Conservation (phyloP, 1,140 invertebrate species). For the Drosophila lini region DNA sequence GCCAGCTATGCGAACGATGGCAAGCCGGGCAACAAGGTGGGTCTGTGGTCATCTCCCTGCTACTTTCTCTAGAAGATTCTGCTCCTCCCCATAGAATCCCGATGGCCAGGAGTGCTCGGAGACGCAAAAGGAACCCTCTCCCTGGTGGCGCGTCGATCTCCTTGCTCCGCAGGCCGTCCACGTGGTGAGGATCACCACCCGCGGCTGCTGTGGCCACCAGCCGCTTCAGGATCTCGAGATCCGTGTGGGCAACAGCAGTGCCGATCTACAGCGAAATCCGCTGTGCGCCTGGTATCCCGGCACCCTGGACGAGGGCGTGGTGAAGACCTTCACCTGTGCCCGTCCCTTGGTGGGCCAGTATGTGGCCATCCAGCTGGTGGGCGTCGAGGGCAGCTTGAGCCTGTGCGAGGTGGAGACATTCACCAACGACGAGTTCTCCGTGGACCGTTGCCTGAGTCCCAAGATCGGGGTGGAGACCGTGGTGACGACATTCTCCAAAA, state of each 20-base stretch:
- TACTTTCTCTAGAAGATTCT: background rate
- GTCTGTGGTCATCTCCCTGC: background rate
- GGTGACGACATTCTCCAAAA: constrained; percentile 92
- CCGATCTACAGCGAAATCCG: constrained; percentile 93
- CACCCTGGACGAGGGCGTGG: constrained; percentile 95
- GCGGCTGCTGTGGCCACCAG: constrained; percentile 94
- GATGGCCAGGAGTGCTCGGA: constrained; percentile 94
- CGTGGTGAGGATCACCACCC: constrained; percentile 93
- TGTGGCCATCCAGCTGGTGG: constrained; percentile 95
- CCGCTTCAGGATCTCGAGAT: constrained; percentile 96
- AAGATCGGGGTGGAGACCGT: constrained; percentile 90
- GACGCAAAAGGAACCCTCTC: constrained; percentile 93
- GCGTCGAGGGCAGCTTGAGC: constrained; percentile 94
- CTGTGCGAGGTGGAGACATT: constrained; percentile 96
- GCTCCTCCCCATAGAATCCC: constrained; percentile 87
- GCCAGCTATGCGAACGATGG: constrained; percentile 94
- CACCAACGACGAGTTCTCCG: constrained; percentile 94
- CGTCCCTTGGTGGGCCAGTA: constrained; percentile 92
- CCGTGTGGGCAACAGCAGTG: constrained; percentile 94
- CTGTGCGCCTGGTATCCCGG: constrained; percentile 97
- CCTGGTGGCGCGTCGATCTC: constrained; percentile 96
- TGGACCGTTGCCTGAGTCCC: constrained; percentile 90
- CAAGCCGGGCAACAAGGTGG: constrained; percentile 86
- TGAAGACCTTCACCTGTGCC: constrained; percentile 95
- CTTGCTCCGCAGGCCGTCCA: constrained; percentile 92